Base-by-base conservation (phyloP, 2,797 vertebrate genomes). In the Corythornis leucogaster region DNA sequence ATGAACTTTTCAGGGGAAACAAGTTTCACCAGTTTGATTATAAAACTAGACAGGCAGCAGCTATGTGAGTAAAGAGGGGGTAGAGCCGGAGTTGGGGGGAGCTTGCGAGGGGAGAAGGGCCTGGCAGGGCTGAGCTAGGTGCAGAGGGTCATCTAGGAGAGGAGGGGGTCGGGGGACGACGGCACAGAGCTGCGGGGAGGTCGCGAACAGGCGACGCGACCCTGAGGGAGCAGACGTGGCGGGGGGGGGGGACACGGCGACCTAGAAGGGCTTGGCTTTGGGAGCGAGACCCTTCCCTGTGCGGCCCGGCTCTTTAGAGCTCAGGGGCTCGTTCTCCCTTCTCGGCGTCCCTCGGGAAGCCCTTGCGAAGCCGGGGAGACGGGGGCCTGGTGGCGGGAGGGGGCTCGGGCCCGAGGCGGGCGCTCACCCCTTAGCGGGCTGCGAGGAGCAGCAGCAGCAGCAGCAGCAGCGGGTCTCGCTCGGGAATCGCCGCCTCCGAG, bases 381-480 rank as follows among this genome's bases (percentile, higher is more conserved):
- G 45, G 30, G 33, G 45, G 33, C n/a, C 67, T 11, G 70, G 45
- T 9, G 15, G 80, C 6, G 19, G 25, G 9, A 9, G 58, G 31
- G 28, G 31, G 19, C 3, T 30, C 12, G 24, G 18, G 8, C 4
- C 28, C 20, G 48, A 6, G 42, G 21, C 0, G 2, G 11, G 10
- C 22, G 5, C 46, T 22, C 64, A 11, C 5, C 58, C 42, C 45
- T 35, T 0, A 1, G 70, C n/a, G 5, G 0, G 4, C n/a, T 8
- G 66, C 7, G 11, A 11, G 71, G 17, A 17, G 0, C 16, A 2
- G 19, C 9, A 57, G 38, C 28, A 2, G 0, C 8, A 35, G 35
- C 33, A 33, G 33, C 38, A 38, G 38, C 38, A 38, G 38, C 24
- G 3, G 12, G 0, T 10, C 42, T 28, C 30, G 12, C 66, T 50